Evolutionary conservation across 1,140 invertebrate species (phyloP), one percentile per base, ranked within the genome.

Genomic region (Magallana angulata): DNA sequence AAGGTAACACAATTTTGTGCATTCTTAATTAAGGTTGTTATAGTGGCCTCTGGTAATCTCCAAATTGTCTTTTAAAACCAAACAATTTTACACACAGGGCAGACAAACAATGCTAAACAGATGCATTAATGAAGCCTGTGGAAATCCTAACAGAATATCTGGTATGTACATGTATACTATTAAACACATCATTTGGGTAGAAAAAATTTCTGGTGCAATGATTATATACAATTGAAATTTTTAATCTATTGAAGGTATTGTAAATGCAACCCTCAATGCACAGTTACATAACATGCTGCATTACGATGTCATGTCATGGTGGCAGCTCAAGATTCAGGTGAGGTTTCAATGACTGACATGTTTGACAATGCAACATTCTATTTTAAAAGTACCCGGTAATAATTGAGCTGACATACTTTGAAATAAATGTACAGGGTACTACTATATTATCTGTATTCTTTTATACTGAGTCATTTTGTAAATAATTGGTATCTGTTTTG

Each of bases 231-330:
- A 14, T 18, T 18, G 30, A 68, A 14, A 68, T n/a, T 30, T 68
- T 30, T 71, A 7, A 1, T 71, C 9, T 11, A 71, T 71, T 71
- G 64, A 4, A 71, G 64, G 24, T 24, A 71, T 71, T 7, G 64
- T 71, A 18, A 84, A 86, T 12, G 60, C 85, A 7, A 83, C 57
- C 76, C 82, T 90, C 7, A 84, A 16, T 24, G 48, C 76, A 12
- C 60, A 85, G 36, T 18, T 87, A n/a, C 68, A 86, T 30, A 86
- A 68, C 58, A 84, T 90, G 87, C 81, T 90, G 12, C 89, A 88
- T 83, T 88, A 90, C 62, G 89, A 90, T 81, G 84, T 90, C 36
- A 85, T 90, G 85, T 87, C 82, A 16, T 86, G 83, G 64, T 86
- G 85, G 84, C 84, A 84, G 14, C 89, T 90, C n/a, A 48, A 59